Conservation (phyloP, 2,888 invertebrate genomes). For the Phaedon cochleariae region DNA sequence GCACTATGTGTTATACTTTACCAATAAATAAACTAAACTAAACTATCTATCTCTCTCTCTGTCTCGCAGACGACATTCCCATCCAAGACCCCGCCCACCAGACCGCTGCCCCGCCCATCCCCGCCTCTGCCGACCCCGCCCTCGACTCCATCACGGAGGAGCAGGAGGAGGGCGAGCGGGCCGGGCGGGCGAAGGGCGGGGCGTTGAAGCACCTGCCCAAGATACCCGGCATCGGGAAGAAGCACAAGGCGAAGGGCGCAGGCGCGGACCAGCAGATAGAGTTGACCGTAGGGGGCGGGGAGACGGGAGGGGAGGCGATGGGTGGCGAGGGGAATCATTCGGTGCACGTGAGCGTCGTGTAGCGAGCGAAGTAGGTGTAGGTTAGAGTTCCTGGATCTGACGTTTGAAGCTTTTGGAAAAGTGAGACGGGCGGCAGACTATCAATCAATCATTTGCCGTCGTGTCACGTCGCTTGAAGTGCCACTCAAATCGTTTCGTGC, state of each 20-base stretch:
- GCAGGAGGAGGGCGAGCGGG: conserved; percentile 64
- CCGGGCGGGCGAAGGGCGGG: conserved; percentile 61
- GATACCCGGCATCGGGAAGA: conserved; percentile 73
- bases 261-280: conserved; percentile 53
- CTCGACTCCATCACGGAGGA: conserved; percentile 77
- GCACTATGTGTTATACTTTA: too few relatives aligned
- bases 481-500: too few relatives aligned
- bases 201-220: conserved; percentile 69
- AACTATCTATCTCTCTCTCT: conserved; percentile 5
- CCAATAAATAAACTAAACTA: too few relatives aligned
- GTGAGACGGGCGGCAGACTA: too few relatives aligned
- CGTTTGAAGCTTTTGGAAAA: too few relatives aligned
- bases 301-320: conserved; percentile 41
- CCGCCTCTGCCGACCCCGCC: conserved; percentile 66
- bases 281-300: conserved; percentile 42
- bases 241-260: conserved; percentile 60
- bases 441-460: too few relatives aligned
- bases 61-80: conserved; percentile 84
- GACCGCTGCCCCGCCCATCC: conserved; percentile 48
- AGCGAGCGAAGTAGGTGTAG: conserved; percentile 13
- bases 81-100: conserved; percentile 76
- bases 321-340: conserved; percentile 50
- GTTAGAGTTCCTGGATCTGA: neutral
- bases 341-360: conserved; percentile 59
- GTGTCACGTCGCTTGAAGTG: too few relatives aligned